A percentile compares a stretch with the other conserved stretches of the same genome.
Conservation (phyloP, 2,797 vertebrate species). For the Crenichthys baileyi region DNA sequence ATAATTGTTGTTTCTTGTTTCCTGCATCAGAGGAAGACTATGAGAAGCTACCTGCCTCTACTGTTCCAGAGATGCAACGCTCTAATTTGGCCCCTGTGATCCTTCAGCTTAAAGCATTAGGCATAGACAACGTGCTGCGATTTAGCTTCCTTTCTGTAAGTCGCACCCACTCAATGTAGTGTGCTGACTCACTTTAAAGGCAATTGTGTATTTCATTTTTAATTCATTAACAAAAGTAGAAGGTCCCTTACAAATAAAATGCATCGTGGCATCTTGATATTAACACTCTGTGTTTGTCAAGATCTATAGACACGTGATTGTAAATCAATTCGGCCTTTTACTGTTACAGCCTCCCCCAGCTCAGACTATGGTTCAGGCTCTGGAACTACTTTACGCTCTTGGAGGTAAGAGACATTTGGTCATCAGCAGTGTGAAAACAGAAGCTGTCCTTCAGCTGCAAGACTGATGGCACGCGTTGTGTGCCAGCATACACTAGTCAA, state of each 20-base stretch:
- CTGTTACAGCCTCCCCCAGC: conserved; percentile 91
- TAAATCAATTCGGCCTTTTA: conserved; percentile 10
- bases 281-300: conserved; percentile 27
- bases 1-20: conserved; percentile 25
- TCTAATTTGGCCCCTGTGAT: conserved; percentile 96
- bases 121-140: conserved; percentile 97
- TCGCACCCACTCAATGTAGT: conserved; percentile 44
- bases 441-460: conserved; percentile 19
- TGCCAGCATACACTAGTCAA: conserved; percentile 2
- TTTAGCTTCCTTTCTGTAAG: conserved; percentile 97
- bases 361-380: conserved; percentile 98
- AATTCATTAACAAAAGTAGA: too few relatives aligned
- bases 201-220: neutral
- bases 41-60: conserved; percentile 90
- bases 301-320: neutral
- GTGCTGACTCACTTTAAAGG: conserved; percentile 49
- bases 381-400: conserved; percentile 95
- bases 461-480: conserved; percentile 15
- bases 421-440: conserved; percentile 18
- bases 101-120: conserved; percentile 96
- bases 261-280: conserved; percentile 30
- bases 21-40: conserved; percentile 92
- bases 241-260: conserved; percentile 9
- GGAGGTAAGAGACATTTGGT: conserved; percentile 86
- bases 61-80: conserved; percentile 97